Evolutionary conservation across 2,888 invertebrate genomes (phyloP).

Genomic region (Caenorhabditis imperialis): DNA sequence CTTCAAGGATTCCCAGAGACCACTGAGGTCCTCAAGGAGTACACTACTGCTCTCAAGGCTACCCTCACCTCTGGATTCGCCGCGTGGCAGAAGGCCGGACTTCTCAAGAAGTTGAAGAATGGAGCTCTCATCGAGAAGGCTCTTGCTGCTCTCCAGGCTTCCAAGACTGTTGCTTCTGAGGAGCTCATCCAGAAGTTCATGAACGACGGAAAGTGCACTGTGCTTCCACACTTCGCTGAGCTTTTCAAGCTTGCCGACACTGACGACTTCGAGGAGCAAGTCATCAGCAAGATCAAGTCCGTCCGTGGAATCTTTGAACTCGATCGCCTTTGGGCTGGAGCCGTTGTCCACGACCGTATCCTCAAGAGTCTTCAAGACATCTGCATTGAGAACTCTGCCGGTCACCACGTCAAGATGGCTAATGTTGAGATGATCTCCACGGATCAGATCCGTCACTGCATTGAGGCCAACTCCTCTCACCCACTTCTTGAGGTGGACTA

Average conservation of each 20-base stretch:
- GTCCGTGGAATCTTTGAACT: conserved; percentile 72
- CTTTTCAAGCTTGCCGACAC: conserved; percentile 51
- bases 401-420: conserved; percentile 72
- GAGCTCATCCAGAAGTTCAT: conserved; percentile 56
- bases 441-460: conserved; percentile 70
- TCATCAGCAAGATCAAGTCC: conserved; percentile 65
- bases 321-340: conserved; percentile 74
- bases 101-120: conserved; percentile 65
- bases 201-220: conserved; percentile 72
- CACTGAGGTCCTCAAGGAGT: conserved; percentile 58
- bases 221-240: conserved; percentile 70
- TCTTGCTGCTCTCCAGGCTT: conserved; percentile 40
- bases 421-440: conserved; percentile 74
- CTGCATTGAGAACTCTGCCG: conserved; percentile 77
- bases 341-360: conserved; percentile 70
- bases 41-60: conserved; percentile 63
- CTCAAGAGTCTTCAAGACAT: conserved; percentile 75
- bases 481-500: conserved; percentile 73
- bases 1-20: conserved; percentile 67
- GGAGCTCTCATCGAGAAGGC: conserved; percentile 63
- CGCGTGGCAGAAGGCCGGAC: conserved; percentile 69
- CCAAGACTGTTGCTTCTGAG: conserved; percentile 23
- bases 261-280: conserved; percentile 58
- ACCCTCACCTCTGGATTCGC: conserved; percentile 61
- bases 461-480: conserved; percentile 72